phyloP scores from a whole-genome alignment of 2,888 invertebrate species.

The Eupithecia abbreviata region DNA sequence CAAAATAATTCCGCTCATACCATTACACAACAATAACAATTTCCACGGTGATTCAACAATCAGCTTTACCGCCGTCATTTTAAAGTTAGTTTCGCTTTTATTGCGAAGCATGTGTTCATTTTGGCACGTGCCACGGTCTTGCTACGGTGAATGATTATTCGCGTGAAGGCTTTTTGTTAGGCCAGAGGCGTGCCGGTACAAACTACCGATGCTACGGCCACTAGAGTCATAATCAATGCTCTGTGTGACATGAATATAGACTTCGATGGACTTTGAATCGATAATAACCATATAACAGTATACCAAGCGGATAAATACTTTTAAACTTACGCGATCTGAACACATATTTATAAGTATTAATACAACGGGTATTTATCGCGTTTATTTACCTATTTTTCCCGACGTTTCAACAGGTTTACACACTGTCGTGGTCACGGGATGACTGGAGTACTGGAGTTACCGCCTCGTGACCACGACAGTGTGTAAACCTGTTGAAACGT shows the following conservation, averaged over 20 bases:
- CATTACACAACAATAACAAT: constrained; percentile 33
- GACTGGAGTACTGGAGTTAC: no score
- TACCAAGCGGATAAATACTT: constrained; percentile 25
- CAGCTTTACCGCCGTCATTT: constrained; percentile 16
- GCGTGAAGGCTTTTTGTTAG: constrained; percentile 51
- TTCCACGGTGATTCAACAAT: constrained; percentile 27
- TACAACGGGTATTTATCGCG: no score
- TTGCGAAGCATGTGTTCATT: constrained; percentile 30
- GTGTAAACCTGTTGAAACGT: no score
- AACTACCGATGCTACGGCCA: constrained; percentile 51
- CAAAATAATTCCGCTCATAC: constrained; percentile 25
- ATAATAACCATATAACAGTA: constrained; percentile 39
- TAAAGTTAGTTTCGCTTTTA: constrained; percentile 25
- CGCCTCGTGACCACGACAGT: no score
- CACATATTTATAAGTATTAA: no score
- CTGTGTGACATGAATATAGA: constrained; percentile 61
- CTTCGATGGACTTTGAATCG: constrained; percentile 45
- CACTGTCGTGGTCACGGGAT: no score
- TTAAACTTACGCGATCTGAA: no score
- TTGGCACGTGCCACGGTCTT: constrained; percentile 39
- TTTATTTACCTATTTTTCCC: no score
- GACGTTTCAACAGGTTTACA: no score
- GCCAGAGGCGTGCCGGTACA: constrained; percentile 49
- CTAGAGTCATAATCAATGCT: constrained; percentile 61
- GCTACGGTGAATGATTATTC: constrained; percentile 36